phyloP scores from a whole-genome alignment of 2,888 invertebrate genomes.

The Drosophila limbata region DNA sequence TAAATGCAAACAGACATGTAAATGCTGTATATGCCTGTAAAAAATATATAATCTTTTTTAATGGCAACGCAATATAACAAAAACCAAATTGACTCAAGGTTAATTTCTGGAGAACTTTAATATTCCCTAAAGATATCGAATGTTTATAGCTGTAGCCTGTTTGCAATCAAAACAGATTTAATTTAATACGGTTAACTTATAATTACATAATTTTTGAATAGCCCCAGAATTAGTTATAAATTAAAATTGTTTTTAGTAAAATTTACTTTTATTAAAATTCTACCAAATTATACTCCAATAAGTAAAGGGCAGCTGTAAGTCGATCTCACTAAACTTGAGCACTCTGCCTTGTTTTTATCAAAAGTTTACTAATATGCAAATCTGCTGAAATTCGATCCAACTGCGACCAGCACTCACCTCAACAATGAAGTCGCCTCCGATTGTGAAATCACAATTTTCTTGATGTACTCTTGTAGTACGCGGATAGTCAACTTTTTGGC shows the following conservation, averaged over 20 bases:
- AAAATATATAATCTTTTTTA: background rate
- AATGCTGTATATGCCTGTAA: background rate
- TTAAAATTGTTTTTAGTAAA: no score
- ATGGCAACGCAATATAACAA: conserved; percentile 3
- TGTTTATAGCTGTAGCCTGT: no score
- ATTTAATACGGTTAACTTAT: no score
- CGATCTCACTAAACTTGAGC: background rate
- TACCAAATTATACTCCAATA: no score
- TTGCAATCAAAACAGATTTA: background rate
- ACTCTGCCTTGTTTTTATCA: background rate
- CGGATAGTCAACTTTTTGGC: conserved; percentile 7
- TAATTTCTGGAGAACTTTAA: background rate
- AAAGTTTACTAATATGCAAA: conserved; percentile 24
- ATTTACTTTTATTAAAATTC: no score
- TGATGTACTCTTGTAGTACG: conserved; percentile 20
- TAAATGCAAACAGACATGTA: conserved; percentile 1
- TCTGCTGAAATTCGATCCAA: conserved; percentile 4
- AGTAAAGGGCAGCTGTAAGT: background rate
- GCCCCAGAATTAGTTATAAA: no score
- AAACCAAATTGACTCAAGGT: background rate
- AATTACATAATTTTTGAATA: no score
- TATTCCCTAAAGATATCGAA: background rate
- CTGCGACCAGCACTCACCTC: conserved; percentile 1
- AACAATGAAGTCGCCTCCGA: conserved; percentile 5
- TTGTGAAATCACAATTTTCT: conserved; percentile 22